Evolutionary conservation across 2,888 invertebrate genomes (phyloP), one percentile per base, ranked within the genome.

Genomic region (Heteromurus nitidus): DNA sequence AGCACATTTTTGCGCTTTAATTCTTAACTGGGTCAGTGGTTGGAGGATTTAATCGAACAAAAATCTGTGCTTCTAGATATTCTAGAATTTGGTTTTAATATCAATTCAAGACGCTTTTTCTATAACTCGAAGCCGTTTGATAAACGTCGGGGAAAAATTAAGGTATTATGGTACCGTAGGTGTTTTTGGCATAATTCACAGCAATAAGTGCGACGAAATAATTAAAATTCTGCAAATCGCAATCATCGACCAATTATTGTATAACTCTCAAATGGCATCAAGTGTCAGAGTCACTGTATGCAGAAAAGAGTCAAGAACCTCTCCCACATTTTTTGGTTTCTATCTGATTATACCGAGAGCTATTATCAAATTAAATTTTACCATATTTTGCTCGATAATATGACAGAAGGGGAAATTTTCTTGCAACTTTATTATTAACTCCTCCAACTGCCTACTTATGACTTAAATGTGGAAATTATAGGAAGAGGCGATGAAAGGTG

Each of bases 21-120:
- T 44, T 44, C n/a, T 20, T 50, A 50, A 18, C 20, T 50, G 50
- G 50, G 50, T 50, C 50, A 20, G 50, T 50, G 50, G n/a, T 36
- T 9, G 13, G 36, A 20, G 16, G 50, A n/a, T n/a, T n/a, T n/a
- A n/a, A n/a, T n/a, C n/a, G 44, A 13, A 44, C n/a, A 44, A 44
- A 44, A 44, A 44, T 44, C 16, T 13, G 2, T 9, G 13, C 44
- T n/a, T 2, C n/a, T 44, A 3, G 44, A n/a, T 2, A 3, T 44
- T 44, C 2, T n/a, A 44, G 44, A n/a, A 9, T 9, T n/a, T 44
- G 44, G 9, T 9, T 2, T 44, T 44, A 44, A 44, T 3, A 44
- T n/a, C 2, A 1, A n/a, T 44, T 44, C n/a, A 13, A 44, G n/a
- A n/a, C n/a, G n/a, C n/a, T n/a, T n/a, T n/a, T n/a, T n/a, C n/a